These are phyloP conservation scores for Pristionchus fissidentatus DNA, from an alignment of 2,888 invertebrate genomes.

Conservation along the genomic window DNA sequence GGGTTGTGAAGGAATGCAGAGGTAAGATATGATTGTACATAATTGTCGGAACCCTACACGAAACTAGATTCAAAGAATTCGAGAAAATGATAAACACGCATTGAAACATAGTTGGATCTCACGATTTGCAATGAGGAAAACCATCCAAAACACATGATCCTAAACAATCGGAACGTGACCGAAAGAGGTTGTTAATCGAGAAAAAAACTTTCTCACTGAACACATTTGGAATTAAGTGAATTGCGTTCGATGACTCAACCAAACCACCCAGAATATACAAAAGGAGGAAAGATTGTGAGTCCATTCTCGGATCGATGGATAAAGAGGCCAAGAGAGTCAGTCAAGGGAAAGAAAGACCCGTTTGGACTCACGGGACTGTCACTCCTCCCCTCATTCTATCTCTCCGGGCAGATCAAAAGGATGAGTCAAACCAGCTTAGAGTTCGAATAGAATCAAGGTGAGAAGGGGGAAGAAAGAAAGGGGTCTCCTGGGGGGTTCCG, in stretches of 20 bases:
- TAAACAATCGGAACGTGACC: too few relatives aligned
- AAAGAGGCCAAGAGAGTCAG: neutral
- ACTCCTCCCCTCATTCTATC: neutral
- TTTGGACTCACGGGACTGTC: slow-evolving; percentile 1
- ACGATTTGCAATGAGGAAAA: too few relatives aligned
- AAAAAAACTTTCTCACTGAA: neutral
- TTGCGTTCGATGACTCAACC: slow-evolving; percentile 1
- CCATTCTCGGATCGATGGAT: slow-evolving; percentile 13
- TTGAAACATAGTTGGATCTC: too few relatives aligned
- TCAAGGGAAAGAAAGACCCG: slow-evolving; percentile 17
- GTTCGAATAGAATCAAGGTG: slow-evolving; percentile 16
- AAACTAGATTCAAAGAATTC: too few relatives aligned
- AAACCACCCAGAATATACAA: neutral
- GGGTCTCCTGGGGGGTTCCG: neutral
- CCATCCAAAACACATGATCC: too few relatives aligned
- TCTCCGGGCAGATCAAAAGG: slow-evolving; percentile 11
- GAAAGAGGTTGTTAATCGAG: neutral
- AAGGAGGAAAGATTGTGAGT: neutral
- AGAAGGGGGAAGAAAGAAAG: neutral
- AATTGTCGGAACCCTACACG: too few relatives aligned
- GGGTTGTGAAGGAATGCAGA: neutral
- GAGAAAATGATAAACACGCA: too few relatives aligned
- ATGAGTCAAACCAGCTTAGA: slow-evolving; percentile 23
- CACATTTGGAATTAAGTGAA: neutral
- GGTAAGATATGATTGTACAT: too few relatives aligned